Conservation (phyloP, 2,888 invertebrate genomes). For the Endomychus coccineus region DNA sequence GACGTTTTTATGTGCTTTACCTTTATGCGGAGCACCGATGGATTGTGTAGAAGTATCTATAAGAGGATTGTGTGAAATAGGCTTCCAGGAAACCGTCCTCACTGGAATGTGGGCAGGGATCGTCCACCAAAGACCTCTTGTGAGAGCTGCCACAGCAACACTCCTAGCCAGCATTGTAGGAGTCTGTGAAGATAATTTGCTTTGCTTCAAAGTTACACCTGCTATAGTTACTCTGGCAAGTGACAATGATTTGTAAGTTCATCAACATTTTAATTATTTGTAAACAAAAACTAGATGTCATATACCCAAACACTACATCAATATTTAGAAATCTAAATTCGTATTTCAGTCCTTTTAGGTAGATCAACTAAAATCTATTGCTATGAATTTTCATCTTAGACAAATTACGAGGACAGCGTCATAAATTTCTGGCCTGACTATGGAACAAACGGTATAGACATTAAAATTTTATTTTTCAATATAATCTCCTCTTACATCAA, state of each 20-base stretch:
- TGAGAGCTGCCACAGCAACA: conserved; percentile 53
- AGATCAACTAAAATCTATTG: no score
- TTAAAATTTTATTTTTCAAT: no score
- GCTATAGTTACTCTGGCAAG: conserved; percentile 63
- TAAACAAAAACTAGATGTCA: no score
- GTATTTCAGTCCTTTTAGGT: no score
- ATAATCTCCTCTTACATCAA: no score
- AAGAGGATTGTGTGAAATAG: conserved; percentile 35
- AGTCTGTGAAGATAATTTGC: conserved; percentile 48
- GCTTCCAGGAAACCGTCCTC: conserved; percentile 51
- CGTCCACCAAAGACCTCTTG: conserved; percentile 55
- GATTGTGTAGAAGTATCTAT: conserved; percentile 41
- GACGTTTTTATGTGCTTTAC: conserved; percentile 48
- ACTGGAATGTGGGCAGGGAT: conserved; percentile 60
- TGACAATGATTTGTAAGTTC: conserved; percentile 59
- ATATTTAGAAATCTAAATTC: no score
- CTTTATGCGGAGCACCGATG: conserved; percentile 48
- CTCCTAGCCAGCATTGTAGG: conserved; percentile 53
- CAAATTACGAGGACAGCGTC: no score
- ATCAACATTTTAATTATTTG: no score
- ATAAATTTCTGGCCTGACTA: no score
- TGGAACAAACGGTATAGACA: no score
- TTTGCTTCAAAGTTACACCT: conserved; percentile 55
- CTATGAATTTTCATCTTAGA: no score
- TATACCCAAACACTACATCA: no score